Conservation (phyloP, 2,888 invertebrate species). For the Trypoxylon attenuatum region DNA sequence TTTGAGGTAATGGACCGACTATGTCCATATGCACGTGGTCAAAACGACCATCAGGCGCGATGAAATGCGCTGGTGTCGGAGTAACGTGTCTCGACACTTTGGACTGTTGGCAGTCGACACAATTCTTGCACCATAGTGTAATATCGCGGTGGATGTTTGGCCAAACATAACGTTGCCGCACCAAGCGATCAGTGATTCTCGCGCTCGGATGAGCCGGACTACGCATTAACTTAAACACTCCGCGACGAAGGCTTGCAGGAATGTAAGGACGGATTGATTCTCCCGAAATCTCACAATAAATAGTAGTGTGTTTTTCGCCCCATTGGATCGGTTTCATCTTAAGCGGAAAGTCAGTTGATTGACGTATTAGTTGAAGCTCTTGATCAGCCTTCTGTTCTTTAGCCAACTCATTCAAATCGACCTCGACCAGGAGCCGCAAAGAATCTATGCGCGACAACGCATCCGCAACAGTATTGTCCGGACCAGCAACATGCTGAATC, state of each 20-base stretch:
- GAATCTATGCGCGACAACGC: too few species aligned
- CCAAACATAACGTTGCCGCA: neutral
- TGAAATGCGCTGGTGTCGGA: neutral
- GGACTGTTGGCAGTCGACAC: neutral
- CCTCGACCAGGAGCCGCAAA: too few species aligned
- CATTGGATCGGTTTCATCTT: neutral
- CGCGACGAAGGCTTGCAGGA: neutral
- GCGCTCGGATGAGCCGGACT: neutral
- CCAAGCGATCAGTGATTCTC: neutral
- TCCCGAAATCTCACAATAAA: slow-evolving; percentile 2
- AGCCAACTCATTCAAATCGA: too few species aligned
- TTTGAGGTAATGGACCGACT: neutral
- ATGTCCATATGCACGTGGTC: too few species aligned
- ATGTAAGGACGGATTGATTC: slow-evolving; percentile 6
- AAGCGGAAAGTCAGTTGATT: neutral
- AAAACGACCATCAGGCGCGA: too few species aligned
- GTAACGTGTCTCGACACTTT: neutral
- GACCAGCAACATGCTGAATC: too few species aligned
- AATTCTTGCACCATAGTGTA: neutral
- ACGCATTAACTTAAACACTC: neutral
- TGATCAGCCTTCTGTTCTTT: too few species aligned
- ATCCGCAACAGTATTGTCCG: too few species aligned
- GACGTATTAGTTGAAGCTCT: too few species aligned
- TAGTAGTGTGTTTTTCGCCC: neutral
- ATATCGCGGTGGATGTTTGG: slow-evolving; percentile 11